These are phyloP conservation scores for Lasioglossum oenotherae DNA, from an alignment of 2,888 invertebrate genomes.

Conservation along the genomic window DNA sequence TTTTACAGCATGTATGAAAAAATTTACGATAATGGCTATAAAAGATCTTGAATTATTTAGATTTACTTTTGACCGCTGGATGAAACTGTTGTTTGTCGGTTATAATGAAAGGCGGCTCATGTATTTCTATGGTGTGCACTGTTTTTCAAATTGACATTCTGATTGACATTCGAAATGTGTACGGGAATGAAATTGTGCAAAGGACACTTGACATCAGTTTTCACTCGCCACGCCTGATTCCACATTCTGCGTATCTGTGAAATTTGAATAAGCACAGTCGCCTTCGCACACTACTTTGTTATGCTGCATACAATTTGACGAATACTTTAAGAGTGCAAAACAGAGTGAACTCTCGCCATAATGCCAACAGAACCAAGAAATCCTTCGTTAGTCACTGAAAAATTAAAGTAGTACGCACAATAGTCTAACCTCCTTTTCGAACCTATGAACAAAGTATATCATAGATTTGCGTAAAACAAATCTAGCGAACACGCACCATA, in stretches of 20 bases:
- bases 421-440: background rate
- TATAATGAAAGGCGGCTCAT: background rate
- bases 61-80: background rate
- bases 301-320: background rate
- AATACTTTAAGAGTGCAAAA: background rate
- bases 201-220: constrained; percentile 62
- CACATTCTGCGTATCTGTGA: constrained; percentile 38
- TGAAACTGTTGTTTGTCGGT: background rate
- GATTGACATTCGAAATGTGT: constrained; percentile 51
- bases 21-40: background rate
- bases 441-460: background rate
- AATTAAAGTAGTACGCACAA: too few species aligned
- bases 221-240: constrained; percentile 66
- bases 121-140: background rate
- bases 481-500: background rate
- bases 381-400: background rate
- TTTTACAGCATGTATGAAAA: background rate
- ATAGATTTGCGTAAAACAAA: background rate
- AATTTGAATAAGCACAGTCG: constrained; percentile 40
- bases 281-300: background rate
- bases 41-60: background rate
- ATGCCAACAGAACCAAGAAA: background rate
- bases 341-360: background rate
- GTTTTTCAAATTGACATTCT: background rate
- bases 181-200: background rate